Evolutionary conservation across 2,888 invertebrate species (phyloP), one percentile per base, ranked within the genome.

Genomic region (Apodemia zela): DNA sequence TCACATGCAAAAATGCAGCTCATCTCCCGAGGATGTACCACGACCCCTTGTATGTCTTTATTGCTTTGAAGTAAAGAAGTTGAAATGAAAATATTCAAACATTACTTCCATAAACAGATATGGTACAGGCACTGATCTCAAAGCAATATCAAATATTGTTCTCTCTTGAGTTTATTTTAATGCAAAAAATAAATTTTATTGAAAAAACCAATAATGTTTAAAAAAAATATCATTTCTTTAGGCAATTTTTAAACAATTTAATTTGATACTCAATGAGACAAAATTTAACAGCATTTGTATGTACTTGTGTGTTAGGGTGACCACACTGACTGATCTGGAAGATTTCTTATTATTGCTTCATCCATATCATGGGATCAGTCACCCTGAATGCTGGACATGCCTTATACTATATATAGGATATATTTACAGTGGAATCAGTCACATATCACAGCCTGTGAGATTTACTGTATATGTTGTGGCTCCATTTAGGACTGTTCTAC

Each of bases 401-500:
- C 67, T 67, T 65, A 65, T 64, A 59, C 72, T 73, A 72, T 66
- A 67, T 67, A 73, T 78, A 78, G 62, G 71, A 69, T 67, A 69
- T 76, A 78, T 75, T 71, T 74, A 71, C 70, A 73, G 72, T 74
- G 74, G 73, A 73, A 71, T 79, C 80, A 77, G 80, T 80, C 80
- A 72, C 76, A 71, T 76, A 75, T 79, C 79, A 80, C 80, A 78
- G 80, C 79, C 79, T 67, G 72, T 67, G 66, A 73, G 71, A 70
- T 72, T 69, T 67, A 71, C 69, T 68, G 71, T 71, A 67, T 62
- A 68, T 68, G 67, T 68, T 65, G 64, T 66, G 75, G 72, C 74
- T 73, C 68, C 65, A 69, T 67, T 68, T 65, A 59, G 71, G 73
- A 74, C 74, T 72, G 72, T 69, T 69, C 71, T 65, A 68, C 64